phyloP scores from a whole-genome alignment of 2,888 invertebrate species.

The Ophion obscuratus region DNA sequence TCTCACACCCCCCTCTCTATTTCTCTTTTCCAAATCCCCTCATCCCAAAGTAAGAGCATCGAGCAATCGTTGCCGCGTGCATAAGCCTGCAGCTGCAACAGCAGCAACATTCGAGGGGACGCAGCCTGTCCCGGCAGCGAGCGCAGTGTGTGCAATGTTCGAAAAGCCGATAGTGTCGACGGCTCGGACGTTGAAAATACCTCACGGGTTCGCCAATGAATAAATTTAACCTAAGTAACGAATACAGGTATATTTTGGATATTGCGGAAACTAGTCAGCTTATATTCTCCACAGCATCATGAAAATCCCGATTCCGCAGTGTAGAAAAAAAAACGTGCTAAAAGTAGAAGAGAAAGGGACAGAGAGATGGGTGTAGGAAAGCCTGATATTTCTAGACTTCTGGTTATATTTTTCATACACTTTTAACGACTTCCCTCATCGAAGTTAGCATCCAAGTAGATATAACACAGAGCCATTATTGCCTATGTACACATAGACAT shows the following conservation, averaged over 20 bases:
- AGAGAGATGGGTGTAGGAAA: neutral
- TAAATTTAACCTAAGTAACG: conserved; percentile 72
- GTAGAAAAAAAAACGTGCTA: neutral
- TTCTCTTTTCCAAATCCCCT: conserved; percentile 23
- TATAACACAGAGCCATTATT: conserved; percentile 36
- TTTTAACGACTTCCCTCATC: conserved; percentile 48
- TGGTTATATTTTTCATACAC: conserved; percentile 21
- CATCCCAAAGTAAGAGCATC: conserved; percentile 23
- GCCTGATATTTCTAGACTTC: conserved; percentile 46
- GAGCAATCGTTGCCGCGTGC: conserved; percentile 48
- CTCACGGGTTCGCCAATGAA: conserved; percentile 71
- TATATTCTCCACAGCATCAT: conserved; percentile 45
- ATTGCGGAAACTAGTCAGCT: conserved; percentile 25
- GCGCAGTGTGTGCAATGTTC: conserved; percentile 66
- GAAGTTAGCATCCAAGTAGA: conserved; percentile 32
- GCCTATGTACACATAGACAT: neutral
- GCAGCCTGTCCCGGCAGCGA: conserved; percentile 14
- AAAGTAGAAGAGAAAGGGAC: conserved; percentile 31
- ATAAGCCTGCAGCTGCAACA: conserved; percentile 55
- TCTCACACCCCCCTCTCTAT: neutral
- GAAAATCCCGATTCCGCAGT: conserved; percentile 24
- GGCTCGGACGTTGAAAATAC: conserved; percentile 72
- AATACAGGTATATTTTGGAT: conserved; percentile 51
- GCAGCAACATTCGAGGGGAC: conserved; percentile 48
- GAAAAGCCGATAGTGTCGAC: conserved; percentile 68